Base-by-base conservation (phyloP, 2,113 vertebrate genomes). In the Microtus pennsylvanicus region DNA sequence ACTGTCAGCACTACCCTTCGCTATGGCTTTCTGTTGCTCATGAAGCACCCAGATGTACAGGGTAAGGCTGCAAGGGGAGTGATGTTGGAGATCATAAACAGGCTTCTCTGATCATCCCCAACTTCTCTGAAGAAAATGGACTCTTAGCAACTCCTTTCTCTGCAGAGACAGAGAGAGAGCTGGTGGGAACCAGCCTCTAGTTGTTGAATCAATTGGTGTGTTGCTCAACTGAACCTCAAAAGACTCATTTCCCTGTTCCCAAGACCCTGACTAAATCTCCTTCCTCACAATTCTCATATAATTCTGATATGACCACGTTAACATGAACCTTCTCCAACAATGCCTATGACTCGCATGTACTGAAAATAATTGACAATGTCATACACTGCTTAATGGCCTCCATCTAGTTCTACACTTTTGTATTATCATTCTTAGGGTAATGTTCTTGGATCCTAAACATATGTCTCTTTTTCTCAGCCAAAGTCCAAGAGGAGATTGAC, bases 1-100 rank as follows among this genome's bases (percentile, higher is more conserved):
- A 99, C 98, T 0, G 99, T 98, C 91, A 99, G 99, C 97, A 98
- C 98, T 0, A 99, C 99, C 55, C 89, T 99, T 69, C 98, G 98
- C 97, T 99, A 98, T 3, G 98, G 97, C 17, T 97, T 99, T 45
- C 97, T 97, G 83, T 70, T 99, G 61, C 87, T 99, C 91, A 98
- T 99, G 94, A 99, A 99, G 91, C 70, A 99, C 42, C 99, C 99
- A 1, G 72, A 98, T 14, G 98, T 99, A 80, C 99, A 99, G 72
- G 98, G 99, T 99, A 30, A 98, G 87, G n/a, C 19, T 58, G 19
- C 55, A 58, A 58, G 55, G 55, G 19, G 17, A 2, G 5, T 58
- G 19, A 58, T 50, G 8, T 24, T 1, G 42, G 4, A 35, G 83
- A 58, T 47, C 45, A 72, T 65, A 14, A 13, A 75, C 30, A 14